These are phyloP conservation scores for Cryptotermes secundus DNA, from an alignment of 1,140 invertebrate genomes.

Conservation along the genomic window DNA sequence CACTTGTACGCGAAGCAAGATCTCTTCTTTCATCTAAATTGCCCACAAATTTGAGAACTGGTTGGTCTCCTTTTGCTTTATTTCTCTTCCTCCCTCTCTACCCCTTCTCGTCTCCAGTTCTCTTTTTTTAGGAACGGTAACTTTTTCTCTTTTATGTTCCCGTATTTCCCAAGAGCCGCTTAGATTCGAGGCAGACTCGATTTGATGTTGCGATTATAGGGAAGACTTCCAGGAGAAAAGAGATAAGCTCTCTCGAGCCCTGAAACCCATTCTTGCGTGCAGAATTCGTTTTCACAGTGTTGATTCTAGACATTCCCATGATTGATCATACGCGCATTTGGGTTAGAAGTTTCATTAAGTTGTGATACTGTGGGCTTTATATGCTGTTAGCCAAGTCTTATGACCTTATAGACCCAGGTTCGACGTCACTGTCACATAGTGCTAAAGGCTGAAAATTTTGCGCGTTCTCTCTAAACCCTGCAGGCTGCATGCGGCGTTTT, in stretches of 20 bases:
- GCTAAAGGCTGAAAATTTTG: neutral
- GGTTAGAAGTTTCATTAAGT: neutral
- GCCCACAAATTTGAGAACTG: slow-evolving; percentile 5
- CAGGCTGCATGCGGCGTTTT: too few relatives aligned
- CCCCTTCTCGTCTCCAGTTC: neutral
- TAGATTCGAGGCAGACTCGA: neutral
- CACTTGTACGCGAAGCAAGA: neutral
- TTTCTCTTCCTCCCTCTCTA: neutral
- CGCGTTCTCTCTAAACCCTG: neutral
- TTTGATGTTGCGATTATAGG: neutral
- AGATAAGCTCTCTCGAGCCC: neutral
- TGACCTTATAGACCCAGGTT: neutral
- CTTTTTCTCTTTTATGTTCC: neutral
- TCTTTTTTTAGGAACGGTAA: neutral
- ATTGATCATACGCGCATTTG: neutral
- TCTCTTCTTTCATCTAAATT: neutral
- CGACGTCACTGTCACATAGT: neutral
- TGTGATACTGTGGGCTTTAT: neutral
- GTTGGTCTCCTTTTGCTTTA: neutral
- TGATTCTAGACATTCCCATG: neutral
- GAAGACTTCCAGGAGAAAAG: neutral
- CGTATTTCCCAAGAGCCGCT: neutral
- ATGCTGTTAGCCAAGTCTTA: neutral
- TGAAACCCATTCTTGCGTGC: neutral
- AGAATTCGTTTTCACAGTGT: slow-evolving; percentile 11